Evolutionary conservation across 2,797 vertebrate genomes (phyloP).

Genomic region (Lutjanus campechanus): DNA sequence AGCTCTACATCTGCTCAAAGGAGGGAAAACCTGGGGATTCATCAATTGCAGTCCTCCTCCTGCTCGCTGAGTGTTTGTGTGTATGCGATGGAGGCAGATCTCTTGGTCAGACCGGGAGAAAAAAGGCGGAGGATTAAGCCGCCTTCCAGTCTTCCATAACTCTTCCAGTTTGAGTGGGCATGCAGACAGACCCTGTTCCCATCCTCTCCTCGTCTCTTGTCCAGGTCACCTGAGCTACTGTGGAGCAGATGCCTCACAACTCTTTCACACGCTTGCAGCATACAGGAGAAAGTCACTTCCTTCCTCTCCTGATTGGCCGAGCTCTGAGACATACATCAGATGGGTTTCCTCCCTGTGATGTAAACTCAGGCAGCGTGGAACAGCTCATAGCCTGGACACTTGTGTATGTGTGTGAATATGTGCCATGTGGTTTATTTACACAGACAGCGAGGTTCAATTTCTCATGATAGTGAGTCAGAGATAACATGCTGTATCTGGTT

Average conservation of each 20-base stretch:
- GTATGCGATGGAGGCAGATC: slow-evolving; percentile 38
- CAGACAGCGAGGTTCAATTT: slow-evolving; percentile 69
- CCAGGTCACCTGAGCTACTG: slow-evolving; percentile 50
- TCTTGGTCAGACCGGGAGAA: slow-evolving; percentile 48
- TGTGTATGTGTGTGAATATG: slow-evolving; percentile 30
- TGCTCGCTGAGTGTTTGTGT: slow-evolving; percentile 36
- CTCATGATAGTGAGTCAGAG: slow-evolving; percentile 72
- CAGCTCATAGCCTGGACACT: not conserved
- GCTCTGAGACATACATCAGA: slow-evolving; percentile 40
- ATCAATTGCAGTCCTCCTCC: slow-evolving; percentile 63
- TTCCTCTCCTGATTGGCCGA: slow-evolving; percentile 42
- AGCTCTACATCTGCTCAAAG: slow-evolving; percentile 69
- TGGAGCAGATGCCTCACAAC: slow-evolving; percentile 44
- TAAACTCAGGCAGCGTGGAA: not conserved
- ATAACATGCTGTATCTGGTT: slow-evolving; percentile 74
- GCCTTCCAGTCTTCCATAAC: slow-evolving; percentile 38
- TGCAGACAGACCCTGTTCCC: slow-evolving; percentile 47
- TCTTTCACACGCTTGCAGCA: slow-evolving; percentile 44
- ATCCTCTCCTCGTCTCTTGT: slow-evolving; percentile 35
- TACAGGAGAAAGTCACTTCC: slow-evolving; percentile 59
- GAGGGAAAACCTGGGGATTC: slow-evolving; percentile 70
- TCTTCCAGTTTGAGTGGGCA: slow-evolving; percentile 43
- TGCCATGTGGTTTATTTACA: slow-evolving; percentile 69
- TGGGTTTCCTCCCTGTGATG: slow-evolving; percentile 44
- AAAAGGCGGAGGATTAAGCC: slow-evolving; percentile 49